Evolutionary conservation across 2,113 vertebrate species (phyloP), one percentile per base, ranked within the genome.

Genomic region (Dendrocopos noguchii): DNA sequence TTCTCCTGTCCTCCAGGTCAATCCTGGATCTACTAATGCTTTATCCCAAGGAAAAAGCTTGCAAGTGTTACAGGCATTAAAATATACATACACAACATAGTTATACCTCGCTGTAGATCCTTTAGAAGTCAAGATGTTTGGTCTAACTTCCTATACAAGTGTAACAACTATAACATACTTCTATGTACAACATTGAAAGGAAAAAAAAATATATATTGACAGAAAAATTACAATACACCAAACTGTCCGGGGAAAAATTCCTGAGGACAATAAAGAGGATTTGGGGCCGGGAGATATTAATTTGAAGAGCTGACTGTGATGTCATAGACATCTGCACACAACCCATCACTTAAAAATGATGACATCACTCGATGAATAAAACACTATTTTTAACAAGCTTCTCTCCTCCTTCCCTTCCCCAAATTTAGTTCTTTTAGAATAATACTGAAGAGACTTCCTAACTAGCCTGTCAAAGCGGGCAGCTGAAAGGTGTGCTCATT

Each of bases 401-500:
- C 34, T 63, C 36, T 76, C 53, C 25, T 85, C 65, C 64, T 52
- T 90, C 65, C 64, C 56, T 90, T 56, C 64, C 46, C n/a, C 61
- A 29, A 42, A 68, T 78, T 73, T 56, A 65, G 50, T 46, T 80
- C 65, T 68, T 87, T 74, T 31, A n/a, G 55, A 91, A 25, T 47
- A 80, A 59, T 83, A 80, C 68, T 63, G 64, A 70, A 63, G 61
- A 89, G 52, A 79, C 92, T 75, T 73, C 29, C 75, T 79, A 68
- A 76, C 80, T 31, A 66, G 61, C 79, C 59, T 94, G 90, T 82
- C 60, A 80, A 68, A 79, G 9, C 22, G 85, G 79, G 91, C 66
- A 91, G 78, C 56, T 63, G 71, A 84, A 92, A 95, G 90, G 90
- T 47, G 61, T 9, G 31, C 66, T 57, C 80, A 83, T 91, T 91